Evolutionary conservation across 2,113 vertebrate genomes (phyloP), one percentile per base, ranked within the genome.

Genomic region (Halichoeres trimaculatus): DNA sequence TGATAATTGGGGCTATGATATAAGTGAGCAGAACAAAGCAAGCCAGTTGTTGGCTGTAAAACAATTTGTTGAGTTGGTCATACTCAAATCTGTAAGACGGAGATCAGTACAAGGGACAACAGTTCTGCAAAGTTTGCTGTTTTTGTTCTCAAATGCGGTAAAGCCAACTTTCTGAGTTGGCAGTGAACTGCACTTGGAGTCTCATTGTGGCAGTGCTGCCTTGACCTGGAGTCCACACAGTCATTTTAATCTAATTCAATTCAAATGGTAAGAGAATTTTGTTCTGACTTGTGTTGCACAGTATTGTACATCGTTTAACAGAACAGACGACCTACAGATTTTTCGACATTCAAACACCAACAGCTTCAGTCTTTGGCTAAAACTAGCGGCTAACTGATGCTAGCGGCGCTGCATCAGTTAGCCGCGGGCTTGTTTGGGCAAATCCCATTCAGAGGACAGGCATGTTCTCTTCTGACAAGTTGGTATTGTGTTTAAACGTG

Each of bases 351-450:
- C 14, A 58, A 58, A 38, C 35, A 57, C 55, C 12, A 57, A 35
- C 17, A 22, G 55, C 5, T 58, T 56, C n/a, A 38, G n/a, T n/a
- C n/a, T n/a, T n/a, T n/a, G n/a, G n/a, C n/a, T n/a, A n/a, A n/a
- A n/a, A n/a, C n/a, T n/a, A 57, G 55, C n/a, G n/a, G 55, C 35
- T 40, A 58, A 22, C 55, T 58, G 55, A 58, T 58, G 35, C 35
- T 58, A 38, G 10, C 5, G 17, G 54, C 3, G 5, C 55, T 58
- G 53, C 26, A 34, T 17, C 24, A 55, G 24, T 34, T 54, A 54
- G 26, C 14, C 43, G 12, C 11, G 43, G 17, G 43, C 47, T 50
- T 54, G 14, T 30, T 24, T 30, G 52, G 14, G 24, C 23, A 54
- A 53, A 24, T 53, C 9, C 43, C 14, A 47, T 47, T 16, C 43